Conservation (phyloP, 2,113 vertebrate genomes). For the Butorides virescens region DNA sequence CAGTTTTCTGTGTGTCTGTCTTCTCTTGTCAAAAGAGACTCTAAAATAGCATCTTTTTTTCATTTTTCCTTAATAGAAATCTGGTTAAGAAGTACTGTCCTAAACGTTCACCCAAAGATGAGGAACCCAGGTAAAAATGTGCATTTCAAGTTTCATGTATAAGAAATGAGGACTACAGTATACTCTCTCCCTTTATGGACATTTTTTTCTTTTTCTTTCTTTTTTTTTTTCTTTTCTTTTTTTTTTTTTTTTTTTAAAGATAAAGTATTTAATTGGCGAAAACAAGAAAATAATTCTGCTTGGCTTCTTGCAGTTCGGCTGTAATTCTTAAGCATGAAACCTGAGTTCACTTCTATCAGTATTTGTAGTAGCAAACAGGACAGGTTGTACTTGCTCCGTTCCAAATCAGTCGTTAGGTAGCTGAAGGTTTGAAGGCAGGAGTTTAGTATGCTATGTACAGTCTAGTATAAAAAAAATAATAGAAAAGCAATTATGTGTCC, state of each 20-base stretch:
- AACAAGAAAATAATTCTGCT: not conserved
- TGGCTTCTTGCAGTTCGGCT: not conserved
- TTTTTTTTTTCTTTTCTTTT: not conserved
- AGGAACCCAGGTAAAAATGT: conserved; percentile 90
- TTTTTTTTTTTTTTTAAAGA: not conserved
- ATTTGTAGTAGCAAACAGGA: not conserved
- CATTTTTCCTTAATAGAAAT: conserved; percentile 76
- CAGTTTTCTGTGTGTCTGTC: not conserved
- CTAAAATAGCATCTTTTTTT: not conserved
- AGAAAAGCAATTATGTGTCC: not conserved
- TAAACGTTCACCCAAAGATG: conserved; percentile 94
- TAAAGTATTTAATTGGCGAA: not conserved
- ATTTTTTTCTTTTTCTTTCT: too few relatives aligned
- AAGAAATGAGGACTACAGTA: not conserved
- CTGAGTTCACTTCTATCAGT: not conserved
- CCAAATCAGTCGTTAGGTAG: not conserved
- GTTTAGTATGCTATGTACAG: not conserved
- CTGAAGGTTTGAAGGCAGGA: not conserved
- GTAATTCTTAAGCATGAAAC: not conserved
- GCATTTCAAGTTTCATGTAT: not conserved
- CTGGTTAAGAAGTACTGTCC: conserved; percentile 98
- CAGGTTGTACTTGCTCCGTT: not conserved
- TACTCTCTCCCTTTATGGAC: not conserved
- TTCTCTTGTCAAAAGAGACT: not conserved
- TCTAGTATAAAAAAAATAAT: not conserved